Base-by-base conservation (phyloP, 2,797 vertebrate genomes). In the Pteronotus mesoamericanus region DNA sequence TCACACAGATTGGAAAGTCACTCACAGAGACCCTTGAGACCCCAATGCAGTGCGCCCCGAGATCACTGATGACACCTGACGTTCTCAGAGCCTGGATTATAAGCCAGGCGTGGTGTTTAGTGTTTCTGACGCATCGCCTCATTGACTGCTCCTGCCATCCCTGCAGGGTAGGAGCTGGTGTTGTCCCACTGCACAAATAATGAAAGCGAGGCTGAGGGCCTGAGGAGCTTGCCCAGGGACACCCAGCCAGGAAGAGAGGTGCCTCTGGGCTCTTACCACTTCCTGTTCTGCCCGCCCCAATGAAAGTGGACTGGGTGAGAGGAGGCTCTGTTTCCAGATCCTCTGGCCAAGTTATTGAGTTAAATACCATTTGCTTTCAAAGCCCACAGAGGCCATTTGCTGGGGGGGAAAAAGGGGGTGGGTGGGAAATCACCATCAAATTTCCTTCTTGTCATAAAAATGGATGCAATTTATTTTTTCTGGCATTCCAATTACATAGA, bases 381-480 rank as follows among this genome's bases (percentile, higher is more conserved):
- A 95, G 93, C 42, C 75, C 55, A 29, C 2, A 6, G 59, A 87
- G 46, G 66, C n/a, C 9, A 5, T 93, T 86, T 59, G 72, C 87
- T 94, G 96, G 94, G 91, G 61, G n/a, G 48, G 77, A 64, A 53
- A 79, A n/a, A n/a, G 75, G 59, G 61, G 74, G 95, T 75, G 90
- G 84, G 92, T 96, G 96, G 96, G 97, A 97, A 97, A 97, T 91
- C 88, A 94, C 95, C 96, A 29, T 86, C 94, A 75, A 82, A 72
- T 95, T 91, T 95, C 95, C 97, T 79, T 89, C 92, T 37, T 42
- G 92, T 84, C 91, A 72, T 96, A 94, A 97, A 97, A 96, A 96
- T 93, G 97, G 97, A 97, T 94, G 97, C 95, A 66, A 82, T 96
- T 94, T 96, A 96, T 98, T 96, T 96, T 97, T 95, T 90, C 97